Evolutionary conservation across 2,888 invertebrate species (phyloP).

Genomic region (Augiades crinisus): DNA sequence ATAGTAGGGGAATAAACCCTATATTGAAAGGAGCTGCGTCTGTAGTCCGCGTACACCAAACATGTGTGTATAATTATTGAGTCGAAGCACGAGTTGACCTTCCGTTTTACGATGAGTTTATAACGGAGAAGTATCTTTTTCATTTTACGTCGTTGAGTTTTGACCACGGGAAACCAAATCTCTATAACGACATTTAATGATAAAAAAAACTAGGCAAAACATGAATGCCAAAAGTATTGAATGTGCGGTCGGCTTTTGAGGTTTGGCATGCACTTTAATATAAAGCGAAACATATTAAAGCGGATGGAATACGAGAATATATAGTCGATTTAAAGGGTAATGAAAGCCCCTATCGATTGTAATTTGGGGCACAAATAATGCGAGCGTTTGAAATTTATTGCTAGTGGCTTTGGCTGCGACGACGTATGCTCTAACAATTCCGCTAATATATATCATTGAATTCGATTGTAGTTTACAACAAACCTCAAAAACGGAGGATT

Average conservation of each 20-base stretch:
- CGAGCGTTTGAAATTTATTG: constrained; percentile 20
- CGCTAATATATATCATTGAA: constrained; percentile 2
- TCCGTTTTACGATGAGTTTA: no score
- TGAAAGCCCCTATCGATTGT: constrained; percentile 18
- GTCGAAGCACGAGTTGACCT: no score
- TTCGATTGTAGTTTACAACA: background rate
- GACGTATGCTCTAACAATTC: constrained; percentile 5
- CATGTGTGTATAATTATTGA: no score
- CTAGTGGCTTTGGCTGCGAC: constrained; percentile 8
- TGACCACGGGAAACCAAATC: no score
- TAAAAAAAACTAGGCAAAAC: no score
- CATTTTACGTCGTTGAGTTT: no score
- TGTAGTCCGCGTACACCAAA: no score
- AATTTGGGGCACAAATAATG: constrained; percentile 21
- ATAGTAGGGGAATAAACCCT: no score
- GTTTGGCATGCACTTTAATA: background rate
- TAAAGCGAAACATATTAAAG: constrained; percentile 10
- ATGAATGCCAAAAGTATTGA: constrained; percentile 12
- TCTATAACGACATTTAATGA: no score
- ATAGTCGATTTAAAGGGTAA: constrained; percentile 19
- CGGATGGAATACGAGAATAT: constrained; percentile 5
- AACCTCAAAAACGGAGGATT: no score
- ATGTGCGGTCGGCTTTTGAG: background rate
- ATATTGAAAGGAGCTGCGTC: no score
- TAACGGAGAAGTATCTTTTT: no score